Percentiles rank a stretch among this genome's conserved stretches.
phyloP scores from a whole-genome alignment of 2,888 invertebrate species.

The Sesia bembeciformis region DNA sequence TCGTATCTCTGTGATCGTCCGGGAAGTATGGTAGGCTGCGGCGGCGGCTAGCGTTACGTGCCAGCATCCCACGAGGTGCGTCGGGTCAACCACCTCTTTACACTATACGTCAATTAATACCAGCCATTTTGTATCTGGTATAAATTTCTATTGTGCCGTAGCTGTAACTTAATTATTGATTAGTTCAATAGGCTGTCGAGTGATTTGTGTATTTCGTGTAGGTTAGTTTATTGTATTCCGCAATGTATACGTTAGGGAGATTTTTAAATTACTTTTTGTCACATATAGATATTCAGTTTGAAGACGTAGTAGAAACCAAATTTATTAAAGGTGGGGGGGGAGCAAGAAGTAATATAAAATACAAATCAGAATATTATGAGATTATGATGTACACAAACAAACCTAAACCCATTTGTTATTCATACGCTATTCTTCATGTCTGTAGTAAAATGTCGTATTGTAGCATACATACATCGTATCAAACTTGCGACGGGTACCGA shows the following conservation, averaged over 20 bases:
- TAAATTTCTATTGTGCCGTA: background rate
- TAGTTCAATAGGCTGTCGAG: background rate
- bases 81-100: conserved; percentile 49
- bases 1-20: conserved; percentile 21
- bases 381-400: conserved; percentile 10
- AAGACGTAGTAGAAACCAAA: too few species aligned
- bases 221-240: too few species aligned
- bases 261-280: too few species aligned
- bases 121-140: background rate
- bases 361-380: conserved; percentile 11
- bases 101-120: conserved; percentile 55
- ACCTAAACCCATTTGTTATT: conserved; percentile 14
- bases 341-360: conserved; percentile 2
- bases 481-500: conserved; percentile 12
- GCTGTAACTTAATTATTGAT: background rate
- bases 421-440: conserved; percentile 9
- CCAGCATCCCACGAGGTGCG: conserved; percentile 53
- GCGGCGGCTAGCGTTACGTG: conserved; percentile 14
- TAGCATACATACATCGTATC: conserved; percentile 15
- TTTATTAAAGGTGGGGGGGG: background rate
- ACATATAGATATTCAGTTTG: too few species aligned
- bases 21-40: conserved; percentile 33
- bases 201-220: too few species aligned
- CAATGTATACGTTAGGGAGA: too few species aligned
- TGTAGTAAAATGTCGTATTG: conserved; percentile 22